Base-by-base conservation (phyloP, 2,797 vertebrate genomes). In the Hydrolagus colliei region DNA sequence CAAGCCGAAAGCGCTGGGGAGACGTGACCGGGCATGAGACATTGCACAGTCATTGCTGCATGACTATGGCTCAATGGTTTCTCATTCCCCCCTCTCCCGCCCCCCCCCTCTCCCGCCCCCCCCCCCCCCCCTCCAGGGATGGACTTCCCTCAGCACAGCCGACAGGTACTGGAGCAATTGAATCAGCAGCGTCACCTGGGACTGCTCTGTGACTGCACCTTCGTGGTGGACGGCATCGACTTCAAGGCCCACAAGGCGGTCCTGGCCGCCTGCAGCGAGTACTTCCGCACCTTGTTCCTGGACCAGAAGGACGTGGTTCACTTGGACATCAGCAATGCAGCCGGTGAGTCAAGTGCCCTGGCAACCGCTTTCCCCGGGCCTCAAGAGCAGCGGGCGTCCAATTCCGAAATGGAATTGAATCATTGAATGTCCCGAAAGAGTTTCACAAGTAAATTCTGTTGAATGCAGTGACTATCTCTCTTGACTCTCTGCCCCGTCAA, bases 281-380 rank as follows among this genome's bases (percentile, higher is more conserved):
- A 99, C 86, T 98, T 99, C 92, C 95, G 95, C 88, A 97, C 97
- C 87, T 96, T 99, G 68, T 99, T 99, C 0, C 91, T 97, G 35
- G 97, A 99, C 89, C 98, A 99, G 94, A 99, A 98, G 88, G 98
- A 99, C 0, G 97, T 99, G 90, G 97, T 99, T 87, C 98, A 99
- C 91, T 92, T 99, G 87, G 97, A 99, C 92, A 99, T 99, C 91
- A 99, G 97, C 92, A 99, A 99, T 0, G 97, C 97, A 0, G 95
- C 97, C 92, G 98, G 98, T 98, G 87, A 71, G 87, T 12, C 1
- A 1, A 1, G 2, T 7, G 1, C 41, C 41, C 6, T 52, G 41
- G 41, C 2, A 52, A 52, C 41, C 41, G 41, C 3, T 52, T 52
- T 52, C 41, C 41, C 2, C 41, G 6, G 41, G 41, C 2, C 41